A percentile compares a stretch with the other conserved stretches of the same genome.
Conservation (phyloP, 2,888 invertebrate genomes). For the Agapetus fuscipes region DNA sequence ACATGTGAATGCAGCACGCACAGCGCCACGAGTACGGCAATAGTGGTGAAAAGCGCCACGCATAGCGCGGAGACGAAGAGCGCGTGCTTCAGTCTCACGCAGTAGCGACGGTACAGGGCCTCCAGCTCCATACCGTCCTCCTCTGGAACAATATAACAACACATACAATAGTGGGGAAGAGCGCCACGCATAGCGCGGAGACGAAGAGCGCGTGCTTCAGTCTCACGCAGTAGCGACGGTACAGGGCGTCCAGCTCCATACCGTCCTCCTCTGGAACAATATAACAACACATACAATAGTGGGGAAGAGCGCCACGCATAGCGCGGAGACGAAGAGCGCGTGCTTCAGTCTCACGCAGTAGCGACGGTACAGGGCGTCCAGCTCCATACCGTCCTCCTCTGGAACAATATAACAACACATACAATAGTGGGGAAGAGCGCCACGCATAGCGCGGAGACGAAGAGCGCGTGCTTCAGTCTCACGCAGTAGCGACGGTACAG, state of each 20-base stretch:
- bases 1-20: conserved; percentile 49
- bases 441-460: conserved; percentile 61
- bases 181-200: conserved; percentile 58
- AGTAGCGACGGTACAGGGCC: conserved; percentile 60
- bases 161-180: conserved; percentile 46
- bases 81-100: conserved; percentile 62
- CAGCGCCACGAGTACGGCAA: conserved; percentile 51
- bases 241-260: conserved; percentile 60
- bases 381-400: conserved; percentile 50
- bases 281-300: conserved; percentile 32
- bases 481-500: conserved; percentile 63
- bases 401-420: conserved; percentile 31
- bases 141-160: conserved; percentile 35
- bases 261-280: conserved; percentile 44
- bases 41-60: conserved; percentile 52
- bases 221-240: conserved; percentile 59
- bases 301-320: conserved; percentile 55
- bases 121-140: conserved; percentile 56
- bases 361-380: conserved; percentile 60
- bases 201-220: conserved; percentile 69
- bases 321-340: conserved; percentile 63
- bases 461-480: conserved; percentile 63
- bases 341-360: conserved; percentile 66
- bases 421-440: conserved; percentile 54
- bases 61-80: conserved; percentile 64